These are phyloP conservation scores for Casuarius casuarius DNA, from an alignment of 2,113 vertebrate species.

Conservation along the genomic window DNA sequence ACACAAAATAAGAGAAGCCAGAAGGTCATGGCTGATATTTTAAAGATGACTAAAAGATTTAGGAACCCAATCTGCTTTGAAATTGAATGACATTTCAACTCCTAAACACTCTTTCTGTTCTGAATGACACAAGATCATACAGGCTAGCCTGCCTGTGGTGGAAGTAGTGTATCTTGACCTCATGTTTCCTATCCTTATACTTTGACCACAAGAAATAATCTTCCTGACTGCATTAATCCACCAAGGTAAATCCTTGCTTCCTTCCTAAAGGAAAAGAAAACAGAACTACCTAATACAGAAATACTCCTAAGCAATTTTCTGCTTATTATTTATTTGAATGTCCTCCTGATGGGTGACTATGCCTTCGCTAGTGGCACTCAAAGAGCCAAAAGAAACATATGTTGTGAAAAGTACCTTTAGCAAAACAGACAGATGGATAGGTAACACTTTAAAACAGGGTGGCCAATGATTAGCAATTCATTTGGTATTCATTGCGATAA, in stretches of 20 bases:
- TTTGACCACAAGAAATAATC: neutral
- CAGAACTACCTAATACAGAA: neutral
- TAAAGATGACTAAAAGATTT: neutral
- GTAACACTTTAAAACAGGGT: constrained; percentile 49
- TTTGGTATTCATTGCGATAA: constrained; percentile 39
- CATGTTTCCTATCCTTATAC: neutral
- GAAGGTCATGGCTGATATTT: neutral
- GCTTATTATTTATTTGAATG: neutral
- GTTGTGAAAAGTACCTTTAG: constrained; percentile 46
- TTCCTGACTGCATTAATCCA: neutral
- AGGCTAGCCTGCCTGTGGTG: neutral
- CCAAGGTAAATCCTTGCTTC: neutral
- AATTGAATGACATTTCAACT: neutral
- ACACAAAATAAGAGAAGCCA: neutral
- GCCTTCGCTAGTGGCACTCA: neutral
- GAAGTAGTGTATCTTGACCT: neutral
- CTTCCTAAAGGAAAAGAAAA: neutral
- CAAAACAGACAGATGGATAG: constrained; percentile 67
- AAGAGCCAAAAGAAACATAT: constrained; percentile 57
- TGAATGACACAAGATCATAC: neutral
- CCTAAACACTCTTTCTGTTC: neutral
- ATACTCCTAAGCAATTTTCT: neutral
- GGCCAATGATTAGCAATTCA: constrained; percentile 56
- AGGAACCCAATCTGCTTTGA: neutral
- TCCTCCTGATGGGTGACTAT: constrained; percentile 12